Conservation (phyloP, 2,797 vertebrate genomes). For the Leptatherina wallacei region DNA sequence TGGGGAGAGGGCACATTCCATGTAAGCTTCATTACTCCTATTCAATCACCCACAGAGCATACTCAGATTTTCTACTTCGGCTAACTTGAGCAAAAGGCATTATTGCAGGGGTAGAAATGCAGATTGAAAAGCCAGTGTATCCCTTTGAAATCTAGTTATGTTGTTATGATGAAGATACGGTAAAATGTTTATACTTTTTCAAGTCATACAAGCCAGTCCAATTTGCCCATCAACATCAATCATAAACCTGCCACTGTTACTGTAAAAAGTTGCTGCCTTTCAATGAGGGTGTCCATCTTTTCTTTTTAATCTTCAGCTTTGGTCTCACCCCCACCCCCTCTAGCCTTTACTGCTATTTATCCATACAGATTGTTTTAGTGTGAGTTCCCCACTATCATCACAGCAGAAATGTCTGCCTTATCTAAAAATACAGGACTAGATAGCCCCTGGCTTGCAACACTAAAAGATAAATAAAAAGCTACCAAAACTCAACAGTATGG, state of each 20-base stretch:
- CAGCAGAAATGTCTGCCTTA: not conserved
- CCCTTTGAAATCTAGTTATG: not conserved
- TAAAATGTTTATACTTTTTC: not conserved
- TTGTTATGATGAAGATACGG: not conserved
- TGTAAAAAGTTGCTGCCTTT: not conserved
- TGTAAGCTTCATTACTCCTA: conserved; percentile 77
- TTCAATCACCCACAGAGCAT: conserved; percentile 67
- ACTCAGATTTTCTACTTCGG: conserved; percentile 55
- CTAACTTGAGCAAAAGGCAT: conserved; percentile 48
- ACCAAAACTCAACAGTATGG: no score
- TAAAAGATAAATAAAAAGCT: no score
- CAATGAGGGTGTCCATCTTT: not conserved
- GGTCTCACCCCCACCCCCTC: not conserved
- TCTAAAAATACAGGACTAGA: not conserved
- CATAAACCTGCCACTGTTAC: not conserved
- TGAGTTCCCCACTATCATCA: not conserved
- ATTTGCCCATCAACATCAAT: not conserved
- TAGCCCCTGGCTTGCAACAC: no score
- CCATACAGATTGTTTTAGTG: not conserved
- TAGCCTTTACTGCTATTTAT: not conserved
- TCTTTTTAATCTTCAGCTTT: not conserved
- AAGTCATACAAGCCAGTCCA: not conserved
- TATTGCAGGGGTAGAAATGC: conserved; percentile 27
- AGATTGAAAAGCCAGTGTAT: not conserved
- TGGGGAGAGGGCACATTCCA: conserved; percentile 70